phyloP scores from a whole-genome alignment of 2,888 invertebrate species.

The Hydriomena furcata region DNA sequence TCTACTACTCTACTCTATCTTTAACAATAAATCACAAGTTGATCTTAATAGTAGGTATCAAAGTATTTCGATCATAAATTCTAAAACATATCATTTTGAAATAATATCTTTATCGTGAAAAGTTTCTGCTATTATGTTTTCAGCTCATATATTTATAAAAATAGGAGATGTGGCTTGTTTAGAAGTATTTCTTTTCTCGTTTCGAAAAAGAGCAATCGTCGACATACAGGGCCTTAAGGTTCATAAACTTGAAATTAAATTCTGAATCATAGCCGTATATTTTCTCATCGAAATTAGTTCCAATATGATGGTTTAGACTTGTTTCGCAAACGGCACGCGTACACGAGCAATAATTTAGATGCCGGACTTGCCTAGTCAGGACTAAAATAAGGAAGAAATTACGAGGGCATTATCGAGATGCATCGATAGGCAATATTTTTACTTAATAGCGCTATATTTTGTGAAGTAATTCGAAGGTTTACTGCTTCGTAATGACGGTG shows the following conservation, averaged over 20 bases:
- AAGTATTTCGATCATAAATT: no score
- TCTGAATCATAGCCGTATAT: neutral
- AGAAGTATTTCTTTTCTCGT: no score
- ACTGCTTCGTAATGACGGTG: conserved; percentile 2
- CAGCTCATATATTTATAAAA: no score
- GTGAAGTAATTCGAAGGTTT: neutral
- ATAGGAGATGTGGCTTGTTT: no score
- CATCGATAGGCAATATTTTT: conserved; percentile 25
- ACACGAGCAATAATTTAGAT: conserved; percentile 16
- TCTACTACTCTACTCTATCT: no score
- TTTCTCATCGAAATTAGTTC: conserved; percentile 3
- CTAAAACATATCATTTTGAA: no score
- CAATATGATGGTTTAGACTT: conserved; percentile 1
- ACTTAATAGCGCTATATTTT: conserved; percentile 22
- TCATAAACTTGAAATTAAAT: neutral
- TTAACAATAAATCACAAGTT: no score
- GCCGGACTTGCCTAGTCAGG: conserved; percentile 3
- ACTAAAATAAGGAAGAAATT: conserved; percentile 30
- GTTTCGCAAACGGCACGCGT: conserved; percentile 12
- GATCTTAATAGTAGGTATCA: no score
- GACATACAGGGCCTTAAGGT: no score
- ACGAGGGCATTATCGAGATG: conserved; percentile 25
- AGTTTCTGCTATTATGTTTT: no score
- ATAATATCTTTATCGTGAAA: no score
- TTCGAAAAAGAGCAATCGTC: no score